A percentile compares a stretch with the other conserved stretches of the same genome.
Evolutionary conservation across 2,113 vertebrate genomes (phyloP).

Genomic region (Scomber scombrus): DNA sequence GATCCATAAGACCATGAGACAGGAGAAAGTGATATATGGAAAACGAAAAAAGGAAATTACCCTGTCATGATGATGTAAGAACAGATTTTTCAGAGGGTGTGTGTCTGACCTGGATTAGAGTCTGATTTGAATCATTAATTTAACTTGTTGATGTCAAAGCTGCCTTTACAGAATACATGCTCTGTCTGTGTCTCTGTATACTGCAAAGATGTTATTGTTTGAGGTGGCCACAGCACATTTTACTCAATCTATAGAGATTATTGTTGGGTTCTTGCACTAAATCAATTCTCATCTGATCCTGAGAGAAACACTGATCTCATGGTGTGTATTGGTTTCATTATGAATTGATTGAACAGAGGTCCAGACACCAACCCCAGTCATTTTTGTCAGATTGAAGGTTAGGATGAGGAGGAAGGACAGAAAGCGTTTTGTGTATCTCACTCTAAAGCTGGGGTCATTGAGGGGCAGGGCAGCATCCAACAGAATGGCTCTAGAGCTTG

Average conservation of each 20-base stretch:
- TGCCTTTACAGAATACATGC: neutral
- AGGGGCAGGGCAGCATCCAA: slow-evolving; percentile 58
- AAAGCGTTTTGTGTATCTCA: slow-evolving; percentile 66
- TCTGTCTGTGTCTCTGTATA: neutral
- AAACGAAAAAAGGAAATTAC: neutral
- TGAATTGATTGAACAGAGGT: neutral
- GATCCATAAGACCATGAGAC: neutral
- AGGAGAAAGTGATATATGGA: neutral
- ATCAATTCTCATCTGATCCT: neutral
- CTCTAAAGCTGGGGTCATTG: slow-evolving; percentile 80
- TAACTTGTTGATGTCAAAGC: neutral
- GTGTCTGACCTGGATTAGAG: slow-evolving; percentile 6
- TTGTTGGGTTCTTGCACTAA: no score
- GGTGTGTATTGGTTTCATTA: neutral
- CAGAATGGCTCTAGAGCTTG: slow-evolving; percentile 64
- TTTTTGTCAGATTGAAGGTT: slow-evolving; percentile 2
- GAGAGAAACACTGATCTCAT: neutral
- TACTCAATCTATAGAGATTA: no score
- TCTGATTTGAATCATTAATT: neutral
- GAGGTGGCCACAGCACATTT: no score
- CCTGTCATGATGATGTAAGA: neutral
- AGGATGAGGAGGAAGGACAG: slow-evolving; percentile 2
- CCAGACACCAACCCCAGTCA: slow-evolving; percentile 26
- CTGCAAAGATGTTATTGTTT: neutral
- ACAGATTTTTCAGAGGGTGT: slow-evolving; percentile 8